phyloP scores from a whole-genome alignment of 2,797 vertebrate genomes.

The Siniperca undulata region DNA sequence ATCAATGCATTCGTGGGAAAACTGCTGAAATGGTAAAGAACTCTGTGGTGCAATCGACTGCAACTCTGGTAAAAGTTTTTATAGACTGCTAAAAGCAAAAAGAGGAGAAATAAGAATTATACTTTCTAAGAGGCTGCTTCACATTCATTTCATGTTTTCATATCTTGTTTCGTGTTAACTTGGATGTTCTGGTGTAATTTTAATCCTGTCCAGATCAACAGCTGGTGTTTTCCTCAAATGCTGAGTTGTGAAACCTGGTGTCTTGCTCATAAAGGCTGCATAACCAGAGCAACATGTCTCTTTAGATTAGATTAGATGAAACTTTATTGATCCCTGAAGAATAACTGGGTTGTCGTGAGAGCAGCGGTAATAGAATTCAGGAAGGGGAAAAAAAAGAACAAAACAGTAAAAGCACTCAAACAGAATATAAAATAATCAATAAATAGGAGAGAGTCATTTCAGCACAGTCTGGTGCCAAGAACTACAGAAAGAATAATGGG shows the following conservation, averaged over 20 bases:
- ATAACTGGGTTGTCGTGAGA: slow-evolving; percentile 26
- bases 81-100: neutral
- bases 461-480: slow-evolving; percentile 11
- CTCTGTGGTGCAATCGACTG: no score
- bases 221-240: neutral
- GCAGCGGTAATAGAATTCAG: slow-evolving; percentile 47
- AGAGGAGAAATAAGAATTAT: neutral
- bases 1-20: neutral
- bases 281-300: slow-evolving; percentile 21
- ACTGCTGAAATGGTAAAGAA: neutral
- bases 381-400: neutral
- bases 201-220: neutral
- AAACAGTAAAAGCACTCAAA: slow-evolving; percentile 37
- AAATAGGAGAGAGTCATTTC: slow-evolving; percentile 15
- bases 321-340: slow-evolving; percentile 60
- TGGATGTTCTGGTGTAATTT: neutral
- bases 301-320: slow-evolving; percentile 53
- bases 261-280: slow-evolving; percentile 10
- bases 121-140: neutral
- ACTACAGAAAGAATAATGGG: neutral
- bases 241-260: slow-evolving; percentile 16
- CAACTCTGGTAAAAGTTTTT: neutral
- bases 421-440: slow-evolving; percentile 55
- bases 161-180: neutral
- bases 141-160: neutral